Percentiles rank a stretch among this genome's conserved stretches.
phyloP scores from a whole-genome alignment of 2,888 invertebrate genomes.

The Cantharis rufa region DNA sequence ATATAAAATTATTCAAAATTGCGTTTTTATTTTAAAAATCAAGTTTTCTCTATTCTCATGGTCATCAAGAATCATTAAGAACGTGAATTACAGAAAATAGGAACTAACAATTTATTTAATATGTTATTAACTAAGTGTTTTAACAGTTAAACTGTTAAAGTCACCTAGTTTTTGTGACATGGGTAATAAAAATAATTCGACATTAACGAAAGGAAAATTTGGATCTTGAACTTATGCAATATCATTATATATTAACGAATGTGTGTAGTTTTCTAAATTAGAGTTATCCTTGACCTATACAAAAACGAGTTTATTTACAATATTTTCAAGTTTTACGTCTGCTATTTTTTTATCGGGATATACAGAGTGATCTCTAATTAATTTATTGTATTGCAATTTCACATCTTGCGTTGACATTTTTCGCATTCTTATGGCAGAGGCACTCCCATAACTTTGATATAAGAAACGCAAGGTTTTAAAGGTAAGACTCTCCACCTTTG shows the following conservation, averaged over 20 bases:
- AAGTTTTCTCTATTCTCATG: not conserved
- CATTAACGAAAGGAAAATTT: not conserved
- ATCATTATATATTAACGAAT: not conserved
- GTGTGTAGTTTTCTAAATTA: not conserved
- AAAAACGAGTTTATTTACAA: not conserved
- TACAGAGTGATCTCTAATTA: not conserved
- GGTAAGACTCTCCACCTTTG: conserved; percentile 18
- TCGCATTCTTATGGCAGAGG: conserved; percentile 20
- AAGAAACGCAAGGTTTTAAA: conserved; percentile 19
- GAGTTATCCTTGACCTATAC: not conserved
- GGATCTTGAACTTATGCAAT: not conserved
- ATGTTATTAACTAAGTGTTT: not conserved
- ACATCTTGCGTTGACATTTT: conserved; percentile 10
- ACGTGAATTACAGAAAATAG: not conserved
- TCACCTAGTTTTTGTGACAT: not conserved
- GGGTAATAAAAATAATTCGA: not conserved
- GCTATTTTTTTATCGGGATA: not conserved
- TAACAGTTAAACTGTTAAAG: not conserved
- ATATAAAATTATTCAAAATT: not conserved
- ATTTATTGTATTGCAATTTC: not conserved
- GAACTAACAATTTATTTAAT: not conserved
- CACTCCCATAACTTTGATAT: conserved; percentile 16
- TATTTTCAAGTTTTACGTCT: not conserved
- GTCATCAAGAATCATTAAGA: not conserved
- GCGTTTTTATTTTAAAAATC: not conserved